phyloP scores from a whole-genome alignment of 2,113 vertebrate genomes.

The Pica pica region DNA sequence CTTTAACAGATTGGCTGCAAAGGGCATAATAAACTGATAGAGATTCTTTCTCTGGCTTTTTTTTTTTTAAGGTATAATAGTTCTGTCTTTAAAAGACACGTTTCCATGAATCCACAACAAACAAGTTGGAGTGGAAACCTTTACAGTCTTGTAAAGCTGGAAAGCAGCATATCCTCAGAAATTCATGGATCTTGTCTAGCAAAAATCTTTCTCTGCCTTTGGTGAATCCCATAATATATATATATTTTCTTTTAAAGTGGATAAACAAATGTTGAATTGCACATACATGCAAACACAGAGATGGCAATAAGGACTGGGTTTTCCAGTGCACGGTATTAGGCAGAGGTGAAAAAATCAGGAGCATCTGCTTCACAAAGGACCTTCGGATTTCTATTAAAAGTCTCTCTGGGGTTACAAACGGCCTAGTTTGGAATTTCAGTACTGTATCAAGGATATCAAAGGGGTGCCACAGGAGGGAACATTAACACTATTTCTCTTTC shows the following conservation, averaged over 20 bases:
- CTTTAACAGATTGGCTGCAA: not conserved
- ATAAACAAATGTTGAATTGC: not conserved
- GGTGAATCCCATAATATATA: not conserved
- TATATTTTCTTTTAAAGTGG: not conserved
- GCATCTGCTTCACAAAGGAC: not conserved
- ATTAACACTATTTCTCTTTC: not conserved
- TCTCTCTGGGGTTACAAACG: not conserved
- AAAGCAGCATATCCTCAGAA: not conserved
- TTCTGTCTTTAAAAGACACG: not conserved
- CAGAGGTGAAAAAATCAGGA: not conserved
- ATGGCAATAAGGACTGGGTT: not conserved
- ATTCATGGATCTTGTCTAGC: not conserved
- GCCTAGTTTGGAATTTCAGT: not conserved
- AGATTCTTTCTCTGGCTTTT: not conserved
- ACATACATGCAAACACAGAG: not conserved
- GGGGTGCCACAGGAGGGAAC: not conserved
- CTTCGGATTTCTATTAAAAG: not conserved
- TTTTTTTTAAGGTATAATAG: not conserved
- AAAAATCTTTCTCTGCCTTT: not conserved
- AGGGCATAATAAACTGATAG: not conserved
- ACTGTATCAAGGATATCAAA: not conserved
- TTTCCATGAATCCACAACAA: not conserved
- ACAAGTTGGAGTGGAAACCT: not conserved
- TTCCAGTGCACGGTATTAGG: not conserved
- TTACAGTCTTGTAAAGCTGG: not conserved